phyloP scores from a whole-genome alignment of 2,888 invertebrate species.

The Eupithecia dodoneata region DNA sequence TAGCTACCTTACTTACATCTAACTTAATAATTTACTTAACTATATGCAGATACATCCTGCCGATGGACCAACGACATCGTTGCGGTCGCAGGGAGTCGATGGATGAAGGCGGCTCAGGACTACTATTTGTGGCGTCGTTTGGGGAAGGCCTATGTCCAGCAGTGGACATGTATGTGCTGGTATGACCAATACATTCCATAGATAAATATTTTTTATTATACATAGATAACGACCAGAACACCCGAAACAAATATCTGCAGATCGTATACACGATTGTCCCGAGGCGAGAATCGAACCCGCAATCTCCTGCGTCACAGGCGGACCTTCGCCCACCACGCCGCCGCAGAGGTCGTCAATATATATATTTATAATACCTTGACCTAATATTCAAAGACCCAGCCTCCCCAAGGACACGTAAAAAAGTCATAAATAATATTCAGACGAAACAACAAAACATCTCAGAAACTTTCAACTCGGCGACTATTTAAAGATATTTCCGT shows the following conservation, averaged over 20 bases:
- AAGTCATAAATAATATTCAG: not conserved
- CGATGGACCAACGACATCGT: too few relatives aligned
- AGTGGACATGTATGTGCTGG: too few relatives aligned
- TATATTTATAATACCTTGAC: not conserved
- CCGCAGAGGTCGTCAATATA: not conserved
- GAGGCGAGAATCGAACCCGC: not conserved
- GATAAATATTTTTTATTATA: too few relatives aligned
- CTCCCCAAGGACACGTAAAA: not conserved
- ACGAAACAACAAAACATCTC: not conserved
- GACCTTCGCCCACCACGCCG: not conserved
- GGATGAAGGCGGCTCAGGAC: too few relatives aligned
- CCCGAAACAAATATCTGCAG: not conserved
- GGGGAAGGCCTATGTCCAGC: too few relatives aligned
- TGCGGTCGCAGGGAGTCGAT: too few relatives aligned
- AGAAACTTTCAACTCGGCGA: not conserved
- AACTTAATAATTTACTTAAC: not conserved
- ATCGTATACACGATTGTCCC: not conserved
- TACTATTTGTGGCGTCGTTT: too few relatives aligned
- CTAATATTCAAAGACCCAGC: not conserved
- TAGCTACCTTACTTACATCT: not conserved
- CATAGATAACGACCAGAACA: too few relatives aligned
- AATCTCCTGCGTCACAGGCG: not conserved
- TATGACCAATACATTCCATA: too few relatives aligned
- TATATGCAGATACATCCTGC: not conserved
- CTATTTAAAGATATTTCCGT: constrained; percentile 25